Percentiles rank a stretch among this genome's conserved stretches.
phyloP scores from a whole-genome alignment of 2,888 invertebrate species.

The Cheilosia pagana region DNA sequence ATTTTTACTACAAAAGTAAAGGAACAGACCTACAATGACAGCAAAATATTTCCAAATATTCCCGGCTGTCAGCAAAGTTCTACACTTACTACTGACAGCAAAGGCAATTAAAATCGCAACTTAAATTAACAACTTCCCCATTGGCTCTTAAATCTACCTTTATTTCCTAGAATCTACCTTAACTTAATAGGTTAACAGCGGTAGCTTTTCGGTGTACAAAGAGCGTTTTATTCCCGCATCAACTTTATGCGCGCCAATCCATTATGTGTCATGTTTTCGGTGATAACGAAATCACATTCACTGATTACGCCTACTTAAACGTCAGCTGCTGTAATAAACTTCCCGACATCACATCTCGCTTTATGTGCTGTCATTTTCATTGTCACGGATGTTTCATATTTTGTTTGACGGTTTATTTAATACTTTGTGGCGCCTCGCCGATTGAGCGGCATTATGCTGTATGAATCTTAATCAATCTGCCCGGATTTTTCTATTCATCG shows the following conservation, averaged over 20 bases:
- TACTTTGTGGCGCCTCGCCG: conserved; percentile 5
- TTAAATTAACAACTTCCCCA: too few relatives aligned
- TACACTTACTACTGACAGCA: too few relatives aligned
- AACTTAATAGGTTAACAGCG: too few relatives aligned
- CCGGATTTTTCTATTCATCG: background rate
- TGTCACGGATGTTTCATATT: conserved; percentile 9
- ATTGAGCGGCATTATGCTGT: background rate
- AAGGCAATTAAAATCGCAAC: too few relatives aligned
- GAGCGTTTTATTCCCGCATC: background rate
- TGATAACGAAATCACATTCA: conserved; percentile 7
- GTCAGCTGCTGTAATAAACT: background rate
- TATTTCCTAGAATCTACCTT: too few relatives aligned
- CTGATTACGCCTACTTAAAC: background rate
- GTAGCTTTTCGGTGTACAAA: background rate
- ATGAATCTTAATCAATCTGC: background rate
- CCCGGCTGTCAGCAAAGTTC: too few relatives aligned
- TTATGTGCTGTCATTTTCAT: conserved; percentile 21
- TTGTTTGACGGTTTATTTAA: conserved; percentile 11
- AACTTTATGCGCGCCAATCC: background rate
- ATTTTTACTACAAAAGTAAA: too few relatives aligned
- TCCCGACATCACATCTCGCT: background rate
- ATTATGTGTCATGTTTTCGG: conserved; percentile 8
- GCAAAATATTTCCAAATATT: too few relatives aligned
- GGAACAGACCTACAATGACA: too few relatives aligned
- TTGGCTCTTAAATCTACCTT: too few relatives aligned